A percentile compares a stretch with the other conserved stretches of the same genome.
Evolutionary conservation across 2,888 invertebrate species (phyloP).

Genomic region (Lasioglossum villosulum): DNA sequence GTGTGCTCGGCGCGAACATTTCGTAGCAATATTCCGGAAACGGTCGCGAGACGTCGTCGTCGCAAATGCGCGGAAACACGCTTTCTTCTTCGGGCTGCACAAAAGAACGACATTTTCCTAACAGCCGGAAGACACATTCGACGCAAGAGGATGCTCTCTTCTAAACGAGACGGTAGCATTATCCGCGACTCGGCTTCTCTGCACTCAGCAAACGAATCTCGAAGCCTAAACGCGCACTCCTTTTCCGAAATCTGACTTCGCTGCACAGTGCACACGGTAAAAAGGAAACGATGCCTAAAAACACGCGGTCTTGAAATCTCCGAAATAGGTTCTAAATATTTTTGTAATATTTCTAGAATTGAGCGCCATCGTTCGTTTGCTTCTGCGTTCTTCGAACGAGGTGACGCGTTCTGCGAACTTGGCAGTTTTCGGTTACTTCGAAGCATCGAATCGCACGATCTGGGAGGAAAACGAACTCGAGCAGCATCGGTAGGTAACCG

Average conservation of each 20-base stretch:
- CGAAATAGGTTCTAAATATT: too few species aligned
- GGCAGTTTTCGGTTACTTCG: not conserved
- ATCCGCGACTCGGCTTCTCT: not conserved
- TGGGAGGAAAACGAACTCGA: not conserved
- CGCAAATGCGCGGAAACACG: not conserved
- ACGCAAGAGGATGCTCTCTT: not conserved
- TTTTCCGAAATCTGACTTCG: not conserved
- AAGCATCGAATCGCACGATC: not conserved
- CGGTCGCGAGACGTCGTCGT: not conserved
- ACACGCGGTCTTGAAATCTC: not conserved
- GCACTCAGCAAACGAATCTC: not conserved
- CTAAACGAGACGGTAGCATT: not conserved
- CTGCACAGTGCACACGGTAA: not conserved
- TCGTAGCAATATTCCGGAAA: conserved; percentile 27
- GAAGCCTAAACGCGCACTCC: not conserved
- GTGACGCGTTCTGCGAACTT: not conserved
- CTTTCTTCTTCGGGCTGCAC: not conserved
- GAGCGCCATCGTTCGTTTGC: not conserved
- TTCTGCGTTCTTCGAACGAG: not conserved
- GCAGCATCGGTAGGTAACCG: not conserved
- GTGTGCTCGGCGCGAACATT: conserved; percentile 4
- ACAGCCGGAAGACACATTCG: not conserved
- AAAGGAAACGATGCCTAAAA: not conserved
- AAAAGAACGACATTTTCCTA: not conserved
- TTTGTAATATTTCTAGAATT: too few species aligned